Percentiles rank a stretch among this genome's conserved stretches.
Conservation (phyloP, 2,113 vertebrate species). For the Triplophysa rosa region DNA sequence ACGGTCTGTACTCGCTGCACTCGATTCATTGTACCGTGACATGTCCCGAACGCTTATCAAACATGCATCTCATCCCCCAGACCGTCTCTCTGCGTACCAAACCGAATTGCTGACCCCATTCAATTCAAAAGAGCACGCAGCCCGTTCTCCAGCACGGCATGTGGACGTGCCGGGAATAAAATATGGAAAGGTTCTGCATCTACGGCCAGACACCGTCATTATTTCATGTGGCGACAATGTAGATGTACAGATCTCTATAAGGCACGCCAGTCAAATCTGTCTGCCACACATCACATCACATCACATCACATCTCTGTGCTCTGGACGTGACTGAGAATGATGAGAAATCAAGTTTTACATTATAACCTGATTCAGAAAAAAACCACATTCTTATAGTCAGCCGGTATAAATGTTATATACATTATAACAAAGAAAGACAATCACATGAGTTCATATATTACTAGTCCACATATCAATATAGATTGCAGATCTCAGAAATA, state of each 20-base stretch:
- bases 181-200: slow-evolving; percentile 49
- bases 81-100: neutral
- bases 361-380: too few relatives aligned
- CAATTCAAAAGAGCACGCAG: slow-evolving; percentile 43
- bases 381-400: too few relatives aligned
- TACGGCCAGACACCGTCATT: slow-evolving; percentile 21
- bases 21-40: neutral
- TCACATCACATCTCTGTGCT: neutral
- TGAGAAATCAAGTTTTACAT: neutral
- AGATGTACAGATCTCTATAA: neutral
- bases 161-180: slow-evolving; percentile 79
- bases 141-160: slow-evolving; percentile 75
- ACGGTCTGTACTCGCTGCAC: neutral
- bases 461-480: too few relatives aligned
- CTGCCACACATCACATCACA: neutral
- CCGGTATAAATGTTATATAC: too few relatives aligned
- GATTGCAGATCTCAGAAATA: too few relatives aligned
- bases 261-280: neutral
- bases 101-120: slow-evolving; percentile 21
- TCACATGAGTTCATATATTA: too few relatives aligned
- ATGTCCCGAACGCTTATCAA: neutral
- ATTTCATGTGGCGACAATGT: slow-evolving; percentile 1
- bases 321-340: neutral
- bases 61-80: neutral
- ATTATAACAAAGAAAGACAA: too few relatives aligned